Evolutionary conservation across 2,888 invertebrate species (phyloP).

Genomic region (Cheilosia urbana): DNA sequence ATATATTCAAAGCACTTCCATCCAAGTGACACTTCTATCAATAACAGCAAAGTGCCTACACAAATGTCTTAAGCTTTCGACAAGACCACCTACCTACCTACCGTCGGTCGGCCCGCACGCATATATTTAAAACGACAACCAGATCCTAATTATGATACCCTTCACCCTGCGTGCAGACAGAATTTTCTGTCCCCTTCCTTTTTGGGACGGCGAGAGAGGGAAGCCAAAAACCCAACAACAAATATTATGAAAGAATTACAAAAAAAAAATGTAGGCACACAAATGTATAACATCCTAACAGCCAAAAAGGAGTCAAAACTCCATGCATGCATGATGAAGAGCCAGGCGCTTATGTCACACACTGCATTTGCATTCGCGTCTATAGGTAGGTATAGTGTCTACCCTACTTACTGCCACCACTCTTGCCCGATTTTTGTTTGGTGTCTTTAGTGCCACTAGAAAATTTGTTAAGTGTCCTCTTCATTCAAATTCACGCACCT

Average conservation of each 20-base stretch:
- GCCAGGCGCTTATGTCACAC: slow-evolving; percentile 75
- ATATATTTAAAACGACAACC: slow-evolving; percentile 16
- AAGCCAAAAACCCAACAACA: slow-evolving; percentile 3
- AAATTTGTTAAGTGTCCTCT: slow-evolving; percentile 71
- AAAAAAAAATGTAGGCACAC: background rate
- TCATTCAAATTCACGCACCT: slow-evolving; percentile 35
- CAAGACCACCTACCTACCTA: slow-evolving; percentile 32
- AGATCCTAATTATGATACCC: slow-evolving; percentile 53
- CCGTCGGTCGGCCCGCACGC: background rate
- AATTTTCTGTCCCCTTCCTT: background rate
- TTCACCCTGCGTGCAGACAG: slow-evolving; percentile 14
- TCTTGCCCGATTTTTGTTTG: slow-evolving; percentile 64
- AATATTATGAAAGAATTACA: slow-evolving; percentile 21
- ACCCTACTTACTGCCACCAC: background rate
- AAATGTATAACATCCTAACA: slow-evolving; percentile 39
- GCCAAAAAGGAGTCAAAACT: slow-evolving; percentile 64
- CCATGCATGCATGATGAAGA: slow-evolving; percentile 71
- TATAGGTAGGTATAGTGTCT: slow-evolving; percentile 2
- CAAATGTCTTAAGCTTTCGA: slow-evolving; percentile 30
- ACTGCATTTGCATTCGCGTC: slow-evolving; percentile 65
- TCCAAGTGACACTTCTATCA: slow-evolving; percentile 33
- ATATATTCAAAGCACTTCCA: slow-evolving; percentile 23
- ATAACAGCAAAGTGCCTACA: slow-evolving; percentile 33
- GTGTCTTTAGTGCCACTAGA: slow-evolving; percentile 75
- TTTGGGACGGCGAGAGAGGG: background rate